Evolutionary conservation across 2,113 vertebrate genomes (phyloP), one percentile per base, ranked within the genome.

Genomic region (Xenopus laevis): DNA sequence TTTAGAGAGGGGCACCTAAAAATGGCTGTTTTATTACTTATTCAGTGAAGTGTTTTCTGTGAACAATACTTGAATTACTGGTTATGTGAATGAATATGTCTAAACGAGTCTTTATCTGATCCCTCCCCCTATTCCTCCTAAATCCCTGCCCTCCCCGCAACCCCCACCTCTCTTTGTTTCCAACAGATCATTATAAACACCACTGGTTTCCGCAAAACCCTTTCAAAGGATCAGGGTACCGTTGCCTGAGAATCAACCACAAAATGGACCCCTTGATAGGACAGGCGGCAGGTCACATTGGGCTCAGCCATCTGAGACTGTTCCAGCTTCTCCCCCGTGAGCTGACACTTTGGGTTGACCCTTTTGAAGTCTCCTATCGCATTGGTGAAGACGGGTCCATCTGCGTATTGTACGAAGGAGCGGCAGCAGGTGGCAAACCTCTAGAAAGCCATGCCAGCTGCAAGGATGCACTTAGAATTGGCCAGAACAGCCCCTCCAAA

Each of bases 351-450:
- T 92, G 90, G 90, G 84, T 92, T 12, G 89, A 91, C 80, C 91
- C 90, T 3, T 91, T 88, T 20, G 89, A 92, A 79, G 91, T 92
- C 78, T 92, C 87, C 55, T 92, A 87, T 53, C 89, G 91, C 16
- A 92, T 91, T 52, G 91, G 91, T 0, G 91, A 92, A 77, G 86
- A 89, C 0, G 91, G 90, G 10, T 92, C 90, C 23, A 90, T 92
- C 73, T 91, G 89, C 18, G 89, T 89, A 64, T 88, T 92, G 8
- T 92, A 91, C 0, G 87, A 92, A 68, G 82, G 86, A 8, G 71
- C 80, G 1, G 84, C 83, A 50, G 79, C 83, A 0, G 74, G 71
- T 1, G 72, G 55, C 68, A 82, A 78, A 16, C 47, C 78, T 16
- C 59, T 82, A 58, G 89, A 89, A 77, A 81, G 71, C 30, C 79